Base-by-base conservation (phyloP, 2,797 vertebrate genomes). In the Gastrophryne carolinensis region DNA sequence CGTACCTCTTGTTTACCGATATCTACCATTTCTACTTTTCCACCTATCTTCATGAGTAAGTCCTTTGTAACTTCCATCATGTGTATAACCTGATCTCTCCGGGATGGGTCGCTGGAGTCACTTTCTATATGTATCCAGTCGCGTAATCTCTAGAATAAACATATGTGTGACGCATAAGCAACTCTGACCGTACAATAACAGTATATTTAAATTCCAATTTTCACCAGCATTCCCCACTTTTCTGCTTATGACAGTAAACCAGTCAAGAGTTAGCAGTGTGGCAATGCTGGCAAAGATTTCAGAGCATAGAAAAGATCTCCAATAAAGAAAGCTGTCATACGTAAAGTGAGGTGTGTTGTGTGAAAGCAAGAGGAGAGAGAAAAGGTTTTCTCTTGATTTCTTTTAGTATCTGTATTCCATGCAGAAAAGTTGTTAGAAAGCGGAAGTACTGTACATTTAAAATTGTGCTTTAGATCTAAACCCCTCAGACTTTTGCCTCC, bases 41-140 rank as follows among this genome's bases (percentile, higher is more conserved):
- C 83, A 63, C 82, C 82, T 17, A 83, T 37, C 4, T 52, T 21
- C 26, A 62, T 5, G n/a, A 84, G 80, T 27, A 54, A 72, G 41
- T 78, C 63, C 4, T 72, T 78, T 29, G 79, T 79, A 32, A 83
- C 23, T 50, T 78, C 53, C 54, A 84, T 77, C 63, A 82, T 75
- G 7, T 26, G 47, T 9, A 53, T 35, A 41, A 81, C 71, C 6
- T 78, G 37, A 3, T 77, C 29, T 64, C 83, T 75, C 21, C 74
- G 71, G 8, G 6, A 24, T 11, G 58, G 70, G 12, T 71, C 63
- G 44, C 75, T 80, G 35, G 83, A 84, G 60, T 83, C 81, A 63
- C 83, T 83, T 62, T 79, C 50, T 8, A 83, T 66, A 5, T 78
- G 75, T n/a, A 84, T 73, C 82, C 81, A 83, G n/a, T 83, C 60